Evolutionary conservation across 2,888 invertebrate genomes (phyloP).

Genomic region (Drosophila kambysellisi): DNA sequence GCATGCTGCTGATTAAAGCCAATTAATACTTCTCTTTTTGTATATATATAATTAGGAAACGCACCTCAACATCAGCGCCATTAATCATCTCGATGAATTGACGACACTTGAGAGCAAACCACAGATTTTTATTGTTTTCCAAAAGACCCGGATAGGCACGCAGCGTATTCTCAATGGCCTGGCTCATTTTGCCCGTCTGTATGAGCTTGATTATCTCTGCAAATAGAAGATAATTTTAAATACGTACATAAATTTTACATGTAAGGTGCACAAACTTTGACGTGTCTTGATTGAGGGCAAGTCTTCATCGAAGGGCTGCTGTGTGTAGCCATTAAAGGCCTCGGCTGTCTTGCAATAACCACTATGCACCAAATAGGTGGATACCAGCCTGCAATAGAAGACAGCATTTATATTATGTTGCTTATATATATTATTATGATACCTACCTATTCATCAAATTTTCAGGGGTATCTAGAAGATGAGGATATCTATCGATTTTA

Average conservation of each 20-base stretch:
- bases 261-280: conserved; percentile 89
- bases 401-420: neutral
- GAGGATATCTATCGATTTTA: conserved; percentile 70
- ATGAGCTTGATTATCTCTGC: conserved; percentile 97
- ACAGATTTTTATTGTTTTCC: conserved; percentile 94
- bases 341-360: conserved; percentile 98
- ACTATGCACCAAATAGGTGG: conserved; percentile 98
- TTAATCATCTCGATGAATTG: conserved; percentile 99
- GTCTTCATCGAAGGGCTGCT: conserved; percentile 96
- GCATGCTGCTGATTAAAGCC: conserved; percentile 45
- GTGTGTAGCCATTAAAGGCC: conserved; percentile 96
- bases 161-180: conserved; percentile 96
- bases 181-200: conserved; percentile 96
- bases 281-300: conserved; percentile 97
- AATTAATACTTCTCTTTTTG: neutral
- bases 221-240: conserved; percentile 48
- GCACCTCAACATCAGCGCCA: conserved; percentile 91
- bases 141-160: conserved; percentile 96
- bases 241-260: neutral
- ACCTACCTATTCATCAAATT: conserved; percentile 94
- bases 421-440: neutral
- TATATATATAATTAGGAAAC: neutral
- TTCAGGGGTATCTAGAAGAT: conserved; percentile 88
- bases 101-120: conserved; percentile 98
- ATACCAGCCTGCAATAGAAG: conserved; percentile 91